phyloP scores from a whole-genome alignment of 2,888 invertebrate genomes.

The Agonum fuliginosum region DNA sequence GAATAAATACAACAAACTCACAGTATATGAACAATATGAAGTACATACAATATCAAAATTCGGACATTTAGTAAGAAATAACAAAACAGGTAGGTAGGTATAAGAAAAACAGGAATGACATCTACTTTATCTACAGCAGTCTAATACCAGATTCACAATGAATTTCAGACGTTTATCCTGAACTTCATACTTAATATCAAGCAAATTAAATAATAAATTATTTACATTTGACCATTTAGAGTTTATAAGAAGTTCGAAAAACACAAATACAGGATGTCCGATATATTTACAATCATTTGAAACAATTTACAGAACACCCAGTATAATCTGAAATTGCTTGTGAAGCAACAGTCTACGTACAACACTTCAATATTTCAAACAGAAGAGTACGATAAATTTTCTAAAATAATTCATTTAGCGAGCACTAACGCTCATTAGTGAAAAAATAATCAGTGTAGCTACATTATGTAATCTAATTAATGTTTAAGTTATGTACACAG shows the following conservation, averaged over 20 bases:
- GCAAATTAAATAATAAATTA: too few species aligned
- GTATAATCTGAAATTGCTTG: not conserved
- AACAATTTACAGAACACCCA: not conserved
- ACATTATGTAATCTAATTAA: not conserved
- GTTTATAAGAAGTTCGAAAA: not conserved
- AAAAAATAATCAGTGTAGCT: not conserved
- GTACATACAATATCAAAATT: conserved; percentile 28
- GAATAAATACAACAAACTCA: conserved; percentile 39
- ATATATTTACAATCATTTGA: too few species aligned
- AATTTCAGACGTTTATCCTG: not conserved
- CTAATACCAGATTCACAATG: conserved; percentile 21
- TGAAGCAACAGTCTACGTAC: not conserved
- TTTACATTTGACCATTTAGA: not conserved
- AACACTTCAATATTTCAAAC: not conserved
- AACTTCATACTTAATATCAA: not conserved
- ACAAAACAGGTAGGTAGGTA: not conserved
- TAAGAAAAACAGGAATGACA: not conserved
- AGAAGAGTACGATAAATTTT: not conserved
- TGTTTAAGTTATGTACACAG: not conserved
- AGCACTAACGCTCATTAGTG: not conserved
- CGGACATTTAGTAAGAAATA: not conserved
- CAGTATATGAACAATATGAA: conserved; percentile 30
- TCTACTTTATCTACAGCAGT: conserved; percentile 18
- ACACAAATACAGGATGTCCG: not conserved
- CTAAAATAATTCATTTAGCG: not conserved